Evolutionary conservation across 53 echinoderm and acorn worm genomes (phyloP), one percentile per base, ranked within the genome.

Genomic region (Mesocentrotus franciscanus): DNA sequence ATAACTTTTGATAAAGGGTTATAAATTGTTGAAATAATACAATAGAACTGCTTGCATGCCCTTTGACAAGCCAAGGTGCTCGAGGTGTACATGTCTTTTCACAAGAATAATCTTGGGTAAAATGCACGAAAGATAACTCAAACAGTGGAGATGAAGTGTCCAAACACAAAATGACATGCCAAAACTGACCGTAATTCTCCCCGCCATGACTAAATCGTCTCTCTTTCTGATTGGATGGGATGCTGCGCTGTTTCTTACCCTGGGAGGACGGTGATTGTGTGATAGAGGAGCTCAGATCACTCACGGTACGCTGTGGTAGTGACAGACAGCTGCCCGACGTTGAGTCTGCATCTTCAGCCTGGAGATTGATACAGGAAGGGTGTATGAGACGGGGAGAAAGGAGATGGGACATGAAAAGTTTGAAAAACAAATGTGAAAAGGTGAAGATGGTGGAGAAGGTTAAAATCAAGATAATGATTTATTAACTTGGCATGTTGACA

Each of bases 151-250:
- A 76, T 95, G 91, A 36, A 93, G 85, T 87, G 84, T 85, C 75
- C 90, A 94, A 94, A 89, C 56, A 91, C 36, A 83, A 81, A 94
- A 95, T 68, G 71, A 62, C 87, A 96, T 60, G 93, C 92, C 85
- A 84, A 90, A 81, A 98, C 98, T 98, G 98, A 98, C 98, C 98
- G 97, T 97, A 96, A 95, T 98, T 98, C 96, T 98, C 98, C 95
- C 98, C 98, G 97, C 98, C 98, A 97, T 98, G 98, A 96, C 98
- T 98, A 98, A 98, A 98, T 90, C 98, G 97, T 94, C 98, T 98
- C 96, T 98, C 97, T 97, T 98, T 98, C 97, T 98, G 98, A 97
- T 95, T 97, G 96, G 97, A 97, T 94, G 98, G 97, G 70, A 97
- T 94, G 95, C 96, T 96, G 92, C 98, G 96, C 95, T 96, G 97